Base-by-base conservation (phyloP, 2,888 invertebrate genomes). In the Andrena dorsata region DNA sequence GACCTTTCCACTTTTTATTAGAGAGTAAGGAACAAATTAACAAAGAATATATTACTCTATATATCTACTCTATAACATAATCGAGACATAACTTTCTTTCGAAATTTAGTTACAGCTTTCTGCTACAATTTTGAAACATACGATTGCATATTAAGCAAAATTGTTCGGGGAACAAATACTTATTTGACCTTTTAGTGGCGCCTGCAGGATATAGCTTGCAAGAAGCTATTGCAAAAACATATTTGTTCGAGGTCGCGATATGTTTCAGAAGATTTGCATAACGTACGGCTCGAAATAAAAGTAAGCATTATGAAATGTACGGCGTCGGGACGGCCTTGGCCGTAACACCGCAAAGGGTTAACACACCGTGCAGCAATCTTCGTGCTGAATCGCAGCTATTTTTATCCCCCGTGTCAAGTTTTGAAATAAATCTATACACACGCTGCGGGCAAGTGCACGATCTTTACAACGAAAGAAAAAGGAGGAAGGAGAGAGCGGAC, bases 221-320 rank as follows among this genome's bases (percentile, higher is more conserved):
- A 2, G 30, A 47, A 8, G 16, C 5, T 30, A 8, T 23, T 10
- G 3, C 16, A 26, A 13, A 32, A 26, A 72, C 8, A 2, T 3
- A 23, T 47, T 10, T 32, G 23, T 13, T 10, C 3, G 26, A 51
- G 16, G 53, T n/a, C 7, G 30, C 5, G 4, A 65, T 51, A 13
- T n/a, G 23, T 63, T 79, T 63, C 26, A 5, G n/a, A 56, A 53
- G 26, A 7, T 26, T 28, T 74, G 51, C 49, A 20, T 35, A 70
- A 69, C 26, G n/a, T 26, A 10, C 60, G 20, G 20, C 13, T 51
- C 20, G 30, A 66, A 72, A 71, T 32, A 53, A 77, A 70, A 77
- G 16, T 53, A 23, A 41, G 30, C 20, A 76, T 60, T 76, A 49
- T 58, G 66, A 69, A 63, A 79, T n/a, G 28, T 47, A 69, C 32